Evolutionary conservation across 2,797 vertebrate genomes (phyloP).

Genomic region (Petrocephalus sullivani): DNA sequence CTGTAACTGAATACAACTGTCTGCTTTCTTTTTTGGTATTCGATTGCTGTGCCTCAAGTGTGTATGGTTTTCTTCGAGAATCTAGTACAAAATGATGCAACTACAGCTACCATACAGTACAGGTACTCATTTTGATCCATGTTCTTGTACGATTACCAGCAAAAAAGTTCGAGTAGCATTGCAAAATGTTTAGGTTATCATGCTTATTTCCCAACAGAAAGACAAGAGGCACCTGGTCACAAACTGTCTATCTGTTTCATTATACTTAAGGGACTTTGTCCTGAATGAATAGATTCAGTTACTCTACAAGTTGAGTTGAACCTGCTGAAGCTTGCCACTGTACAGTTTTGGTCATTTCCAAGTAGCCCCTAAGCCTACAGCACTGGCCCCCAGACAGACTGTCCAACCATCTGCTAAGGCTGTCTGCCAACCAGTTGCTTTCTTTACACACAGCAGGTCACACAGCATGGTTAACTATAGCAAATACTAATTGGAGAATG

Average conservation of each 20-base stretch:
- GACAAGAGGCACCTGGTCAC: background rate
- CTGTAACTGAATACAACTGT: background rate
- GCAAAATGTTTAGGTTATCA: background rate
- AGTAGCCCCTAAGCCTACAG: background rate
- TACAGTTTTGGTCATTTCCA: background rate
- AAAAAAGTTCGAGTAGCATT: background rate
- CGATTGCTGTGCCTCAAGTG: background rate
- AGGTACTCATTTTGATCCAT: background rate
- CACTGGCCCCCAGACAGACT: background rate
- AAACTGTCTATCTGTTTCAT: background rate
- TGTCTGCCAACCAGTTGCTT: background rate
- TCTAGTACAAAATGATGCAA: background rate
- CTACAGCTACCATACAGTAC: background rate
- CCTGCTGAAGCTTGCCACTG: background rate
- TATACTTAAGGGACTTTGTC: background rate
- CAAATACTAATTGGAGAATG: background rate
- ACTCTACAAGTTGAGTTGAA: background rate
- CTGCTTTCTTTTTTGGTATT: background rate
- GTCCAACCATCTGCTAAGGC: background rate
- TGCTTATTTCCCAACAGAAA: background rate
- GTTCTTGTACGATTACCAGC: background rate
- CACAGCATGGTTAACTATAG: background rate
- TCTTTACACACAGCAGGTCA: background rate
- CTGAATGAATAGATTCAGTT: background rate
- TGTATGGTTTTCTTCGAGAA: background rate